Percentiles rank a stretch among this genome's conserved stretches.
Evolutionary conservation across 1,140 invertebrate species (phyloP).

Genomic region (Leptoteleia sp.): DNA sequence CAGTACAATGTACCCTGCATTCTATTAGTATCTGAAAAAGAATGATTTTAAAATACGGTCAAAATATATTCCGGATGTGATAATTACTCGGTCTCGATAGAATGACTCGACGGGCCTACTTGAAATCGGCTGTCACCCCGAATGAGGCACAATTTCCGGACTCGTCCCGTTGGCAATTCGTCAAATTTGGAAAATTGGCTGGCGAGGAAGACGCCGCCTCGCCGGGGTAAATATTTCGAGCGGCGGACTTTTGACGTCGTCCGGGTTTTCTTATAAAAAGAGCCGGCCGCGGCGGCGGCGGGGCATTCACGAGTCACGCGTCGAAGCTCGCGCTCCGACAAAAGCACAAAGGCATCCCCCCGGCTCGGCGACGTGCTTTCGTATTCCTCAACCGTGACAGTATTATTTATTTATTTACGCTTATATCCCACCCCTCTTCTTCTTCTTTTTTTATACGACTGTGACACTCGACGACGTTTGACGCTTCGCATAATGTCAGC

Average conservation of each 20-base stretch:
- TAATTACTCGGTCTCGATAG: too few species aligned
- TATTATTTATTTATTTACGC: slow-evolving; percentile 54
- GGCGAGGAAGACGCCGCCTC: slow-evolving; percentile 59
- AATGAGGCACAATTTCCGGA: slow-evolving; percentile 71
- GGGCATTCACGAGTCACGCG: slow-evolving; percentile 71
- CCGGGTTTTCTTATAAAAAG: slow-evolving; percentile 76
- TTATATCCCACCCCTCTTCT: too few species aligned
- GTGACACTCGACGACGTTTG: slow-evolving; percentile 21
- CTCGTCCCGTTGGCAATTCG: slow-evolving; percentile 68
- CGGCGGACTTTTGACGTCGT: slow-evolving; percentile 69
- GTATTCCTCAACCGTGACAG: slow-evolving; percentile 49
- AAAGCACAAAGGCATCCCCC: slow-evolving; percentile 41
- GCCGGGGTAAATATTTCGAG: slow-evolving; percentile 73
- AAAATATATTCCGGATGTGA: too few species aligned
- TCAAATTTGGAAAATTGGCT: slow-evolving; percentile 74
- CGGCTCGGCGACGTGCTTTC: slow-evolving; percentile 26
- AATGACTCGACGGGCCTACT: too few species aligned
- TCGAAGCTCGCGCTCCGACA: slow-evolving; percentile 46
- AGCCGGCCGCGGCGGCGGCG: slow-evolving; percentile 67
- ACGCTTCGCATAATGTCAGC: slow-evolving; percentile 71
- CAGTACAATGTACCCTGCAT: too few species aligned
- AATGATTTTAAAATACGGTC: too few species aligned
- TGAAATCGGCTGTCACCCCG: too few species aligned
- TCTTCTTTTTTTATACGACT: slow-evolving; percentile 38
- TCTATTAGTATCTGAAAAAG: too few species aligned